Evolutionary conservation across 2,797 vertebrate genomes (phyloP).

Genomic region (Amphiprion clarkii): DNA sequence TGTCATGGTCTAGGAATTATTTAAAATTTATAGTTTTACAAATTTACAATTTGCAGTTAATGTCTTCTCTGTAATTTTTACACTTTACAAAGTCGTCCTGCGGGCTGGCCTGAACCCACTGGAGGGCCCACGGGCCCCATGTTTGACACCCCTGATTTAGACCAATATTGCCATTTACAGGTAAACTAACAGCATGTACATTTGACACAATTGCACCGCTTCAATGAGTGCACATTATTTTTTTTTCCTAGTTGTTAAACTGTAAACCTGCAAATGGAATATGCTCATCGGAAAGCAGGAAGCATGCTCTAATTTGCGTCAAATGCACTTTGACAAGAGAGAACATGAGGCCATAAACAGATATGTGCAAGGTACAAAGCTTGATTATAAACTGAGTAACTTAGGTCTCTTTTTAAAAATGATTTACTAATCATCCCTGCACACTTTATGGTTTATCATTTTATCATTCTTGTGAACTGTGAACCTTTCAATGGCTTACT

Average conservation of each 20-base stretch:
- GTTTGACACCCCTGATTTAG: background rate
- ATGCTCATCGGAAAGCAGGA: background rate
- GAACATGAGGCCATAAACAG: too few species aligned
- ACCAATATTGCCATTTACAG: background rate
- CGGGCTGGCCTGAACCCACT: too few species aligned
- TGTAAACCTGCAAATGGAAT: slow-evolving; percentile 4
- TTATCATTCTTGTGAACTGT: background rate
- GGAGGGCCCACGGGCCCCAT: too few species aligned
- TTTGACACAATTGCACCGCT: background rate
- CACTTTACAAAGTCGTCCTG: too few species aligned
- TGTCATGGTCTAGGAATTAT: too few species aligned
- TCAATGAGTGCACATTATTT: background rate
- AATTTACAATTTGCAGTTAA: too few species aligned
- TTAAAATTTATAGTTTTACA: too few species aligned
- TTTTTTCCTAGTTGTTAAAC: background rate
- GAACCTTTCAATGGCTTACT: background rate
- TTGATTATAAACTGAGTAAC: background rate
- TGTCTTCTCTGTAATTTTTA: too few species aligned
- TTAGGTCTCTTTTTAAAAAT: background rate
- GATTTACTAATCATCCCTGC: slow-evolving; percentile 20
- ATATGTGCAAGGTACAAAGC: background rate
- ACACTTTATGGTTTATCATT: background rate
- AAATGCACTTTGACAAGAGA: background rate
- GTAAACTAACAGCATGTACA: too few species aligned
- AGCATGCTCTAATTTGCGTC: background rate